phyloP scores from a whole-genome alignment of 1,140 invertebrate genomes.

The Cylas formicarius region DNA sequence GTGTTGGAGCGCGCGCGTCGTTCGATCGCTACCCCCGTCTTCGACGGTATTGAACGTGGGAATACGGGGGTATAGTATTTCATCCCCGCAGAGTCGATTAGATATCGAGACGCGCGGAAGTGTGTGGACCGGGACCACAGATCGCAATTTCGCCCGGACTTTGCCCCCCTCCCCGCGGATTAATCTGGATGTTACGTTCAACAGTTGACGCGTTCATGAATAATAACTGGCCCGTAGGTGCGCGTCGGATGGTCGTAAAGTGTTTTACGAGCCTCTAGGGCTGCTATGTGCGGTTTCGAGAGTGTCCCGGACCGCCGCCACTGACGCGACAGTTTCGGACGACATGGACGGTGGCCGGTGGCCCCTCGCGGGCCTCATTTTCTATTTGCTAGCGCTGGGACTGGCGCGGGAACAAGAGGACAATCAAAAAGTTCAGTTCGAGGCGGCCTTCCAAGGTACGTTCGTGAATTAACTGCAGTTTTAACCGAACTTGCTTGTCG shows the following conservation, averaged over 20 bases:
- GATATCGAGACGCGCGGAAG: conserved; percentile 20
- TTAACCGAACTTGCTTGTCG: not conserved
- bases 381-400: conserved; percentile 19
- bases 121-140: conserved; percentile 17
- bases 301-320: conserved; percentile 16
- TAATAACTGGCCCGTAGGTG: conserved; percentile 32
- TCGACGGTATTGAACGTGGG: conserved; percentile 31
- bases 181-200: conserved; percentile 23
- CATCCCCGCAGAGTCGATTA: conserved; percentile 27
- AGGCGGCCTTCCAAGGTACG: conserved; percentile 35
- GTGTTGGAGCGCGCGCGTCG: conserved; percentile 19
- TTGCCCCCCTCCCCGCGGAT: not conserved
- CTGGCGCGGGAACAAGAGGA: conserved; percentile 22
- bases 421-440: conserved; percentile 29
- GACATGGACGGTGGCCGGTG: conserved; percentile 23
- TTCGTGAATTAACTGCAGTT: conserved; percentile 1
- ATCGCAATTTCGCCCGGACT: not conserved
- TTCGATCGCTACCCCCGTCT: conserved; percentile 25
- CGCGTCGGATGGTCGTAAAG: conserved; percentile 25
- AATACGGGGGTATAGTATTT: conserved; percentile 27
- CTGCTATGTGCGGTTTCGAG: conserved; percentile 27
- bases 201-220: conserved; percentile 34
- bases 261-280: conserved; percentile 30
- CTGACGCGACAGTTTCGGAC: conserved; percentile 23
- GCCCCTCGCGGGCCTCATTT: conserved; percentile 25